A percentile compares a stretch with the other conserved stretches of the same genome.
Conservation (phyloP, 2,888 invertebrate species). For the Lagria hirta region DNA sequence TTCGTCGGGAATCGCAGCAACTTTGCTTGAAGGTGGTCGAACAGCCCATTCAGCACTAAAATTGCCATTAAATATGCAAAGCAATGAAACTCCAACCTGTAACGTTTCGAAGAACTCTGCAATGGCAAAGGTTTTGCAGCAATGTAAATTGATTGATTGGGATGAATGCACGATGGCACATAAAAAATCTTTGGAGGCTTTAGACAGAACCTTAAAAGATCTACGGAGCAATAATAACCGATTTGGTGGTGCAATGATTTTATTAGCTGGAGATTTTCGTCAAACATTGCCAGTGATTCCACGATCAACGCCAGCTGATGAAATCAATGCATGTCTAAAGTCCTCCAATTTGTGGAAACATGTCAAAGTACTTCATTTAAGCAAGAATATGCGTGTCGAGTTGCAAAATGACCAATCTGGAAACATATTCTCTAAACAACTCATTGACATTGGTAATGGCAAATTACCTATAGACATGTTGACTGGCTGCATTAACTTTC, state of each 20-base stretch:
- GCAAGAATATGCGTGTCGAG: slow-evolving; percentile 38
- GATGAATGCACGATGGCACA: no score
- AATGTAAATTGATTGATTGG: no score
- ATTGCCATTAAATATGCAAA: no score
- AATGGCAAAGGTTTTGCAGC: no score
- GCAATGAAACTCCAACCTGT: no score
- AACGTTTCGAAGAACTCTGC: no score
- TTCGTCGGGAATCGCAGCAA: no score
- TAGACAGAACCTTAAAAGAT: no score
- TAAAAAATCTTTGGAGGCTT: no score
- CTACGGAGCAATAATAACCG: slow-evolving; percentile 28
- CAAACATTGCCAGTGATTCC: slow-evolving; percentile 45
- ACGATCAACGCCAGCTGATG: slow-evolving; percentile 41
- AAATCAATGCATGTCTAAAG: slow-evolving; percentile 45
- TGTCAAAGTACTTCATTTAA: slow-evolving; percentile 34
- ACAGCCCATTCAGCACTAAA: no score
- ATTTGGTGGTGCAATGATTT: slow-evolving; percentile 41
- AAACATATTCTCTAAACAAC: slow-evolving; percentile 37
- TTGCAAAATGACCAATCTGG: slow-evolving; percentile 35
- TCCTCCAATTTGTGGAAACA: slow-evolving; percentile 38
- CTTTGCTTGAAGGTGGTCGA: no score
- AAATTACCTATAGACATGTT: slow-evolving; percentile 34
- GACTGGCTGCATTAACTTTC: slow-evolving; percentile 39
- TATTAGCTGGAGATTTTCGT: slow-evolving; percentile 44
- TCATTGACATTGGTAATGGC: slow-evolving; percentile 40